Base-by-base conservation (phyloP, 2,113 vertebrate species). In the Cyanoderma ruficeps region DNA sequence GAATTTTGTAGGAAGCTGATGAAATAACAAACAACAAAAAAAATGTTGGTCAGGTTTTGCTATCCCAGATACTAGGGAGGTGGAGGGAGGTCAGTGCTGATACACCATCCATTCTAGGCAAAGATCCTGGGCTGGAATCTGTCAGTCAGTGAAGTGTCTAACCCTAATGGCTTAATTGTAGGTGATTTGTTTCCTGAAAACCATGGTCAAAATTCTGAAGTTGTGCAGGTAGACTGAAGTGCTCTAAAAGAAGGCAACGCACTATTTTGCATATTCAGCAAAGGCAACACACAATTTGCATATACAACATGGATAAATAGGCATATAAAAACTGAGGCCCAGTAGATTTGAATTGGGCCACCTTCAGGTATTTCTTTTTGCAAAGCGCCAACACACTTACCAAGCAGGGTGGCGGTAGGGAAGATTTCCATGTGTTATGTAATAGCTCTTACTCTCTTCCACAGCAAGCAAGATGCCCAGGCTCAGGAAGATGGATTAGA, bases 241-340 rank as follows among this genome's bases (percentile, higher is more conserved):
- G 9, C 12, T 42, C 20, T 46, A 27, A n/a, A 90, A 42, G 42
- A 55, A 44, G 19, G 4, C 9, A 55, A 28, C 13, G 6, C 5
- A 7, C 7, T 30, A 24, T 8, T 25, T 25, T 21, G 9, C 9
- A 2, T 52, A 13, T 8, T 30, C 13, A 75, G 27, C 0, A 2
- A 50, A 44, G 19, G 4, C 10, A 55, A n/a, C 15, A 10, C 7
- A 8, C 4, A 23, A 25, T 7, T 23, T 19, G 12, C 7, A 3
- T 52, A 14, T 7, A 22, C 10, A 79, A 31, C 1, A 2, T 12
- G 8, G 31, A 28, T 11, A 83, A 83, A 60, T 0, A 3, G 1
- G 6, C 18, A 10, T 1, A 1, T 13, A 63, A 78, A 75, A 70
- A 3, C 2, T 27, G 30, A 5, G 56, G 22, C 6, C 5, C 3